Percentiles rank a stretch among this genome's conserved stretches.
These are phyloP conservation scores for Hirtodrosophila confusa DNA, from an alignment of 2,888 invertebrate genomes.

Conservation along the genomic window DNA sequence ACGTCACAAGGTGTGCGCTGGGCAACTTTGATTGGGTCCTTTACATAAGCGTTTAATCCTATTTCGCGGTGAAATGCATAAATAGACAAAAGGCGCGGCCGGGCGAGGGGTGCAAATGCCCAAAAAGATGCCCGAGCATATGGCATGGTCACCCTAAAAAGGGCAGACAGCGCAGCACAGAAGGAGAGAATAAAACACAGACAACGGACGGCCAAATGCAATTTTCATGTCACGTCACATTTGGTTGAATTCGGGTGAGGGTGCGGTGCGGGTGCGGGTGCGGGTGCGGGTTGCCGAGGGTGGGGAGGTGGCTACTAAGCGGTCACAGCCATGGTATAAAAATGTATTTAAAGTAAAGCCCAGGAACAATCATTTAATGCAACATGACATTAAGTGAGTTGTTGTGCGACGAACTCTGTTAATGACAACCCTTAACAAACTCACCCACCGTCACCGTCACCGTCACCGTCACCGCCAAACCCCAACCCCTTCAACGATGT, in stretches of 20 bases:
- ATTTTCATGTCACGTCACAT: conserved; percentile 77
- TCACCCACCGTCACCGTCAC: background rate
- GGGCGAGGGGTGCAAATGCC: conserved; percentile 29
- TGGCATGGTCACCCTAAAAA: conserved; percentile 53
- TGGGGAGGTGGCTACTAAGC: conserved; percentile 51
- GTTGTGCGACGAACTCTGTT: conserved; percentile 45
- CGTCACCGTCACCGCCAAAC: background rate
- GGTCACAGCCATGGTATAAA: conserved; percentile 53
- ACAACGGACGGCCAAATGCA: conserved; percentile 54
- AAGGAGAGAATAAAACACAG: conserved; percentile 6
- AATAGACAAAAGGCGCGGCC: conserved; percentile 72
- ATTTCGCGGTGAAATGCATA: conserved; percentile 83
- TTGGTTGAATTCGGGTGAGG: conserved; percentile 41
- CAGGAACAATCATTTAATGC: conserved; percentile 73
- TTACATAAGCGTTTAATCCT: conserved; percentile 82
- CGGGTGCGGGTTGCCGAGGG: background rate
- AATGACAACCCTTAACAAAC: conserved; percentile 58
- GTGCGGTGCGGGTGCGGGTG: too few species aligned
- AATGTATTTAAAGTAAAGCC: conserved; percentile 69
- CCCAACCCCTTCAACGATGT: conserved; percentile 8
- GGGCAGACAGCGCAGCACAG: conserved; percentile 22
- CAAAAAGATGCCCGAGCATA: conserved; percentile 48
- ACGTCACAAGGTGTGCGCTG: conserved; percentile 63
- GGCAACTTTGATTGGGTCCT: conserved; percentile 80
- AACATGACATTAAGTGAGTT: conserved; percentile 74